Evolutionary conservation across 1,140 invertebrate species (phyloP), one percentile per base, ranked within the genome.

Genomic region (Sinonovacula constricta): DNA sequence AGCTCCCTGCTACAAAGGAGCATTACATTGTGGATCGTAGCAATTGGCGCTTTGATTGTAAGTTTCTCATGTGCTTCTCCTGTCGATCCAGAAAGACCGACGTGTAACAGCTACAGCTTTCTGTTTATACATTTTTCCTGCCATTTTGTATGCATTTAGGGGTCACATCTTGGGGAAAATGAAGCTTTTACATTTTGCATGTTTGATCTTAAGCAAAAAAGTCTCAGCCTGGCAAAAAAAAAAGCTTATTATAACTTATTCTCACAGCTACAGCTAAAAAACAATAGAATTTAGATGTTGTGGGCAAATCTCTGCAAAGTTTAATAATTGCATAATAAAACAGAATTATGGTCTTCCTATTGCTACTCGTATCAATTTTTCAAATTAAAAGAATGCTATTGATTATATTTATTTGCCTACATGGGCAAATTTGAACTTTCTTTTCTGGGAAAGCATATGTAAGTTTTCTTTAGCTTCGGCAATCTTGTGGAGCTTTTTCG

Each of bases 21-120:
- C 81, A 92, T 86, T 88, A 93, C 68, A 92, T 93, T 87, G 90
- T 94, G 80, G 92, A 93, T 53, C 87, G 92, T 51, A 85, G 87
- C 33, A 91, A 92, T 66, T 94, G 93, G 93, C 93, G 91, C 81
- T 93, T 92, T 88, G 93, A 94, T 85, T 92, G 93, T 93, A 89
- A 93, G 92, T 89, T 85, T 69, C 83, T 86, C 53, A 84, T 88
- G 85, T 88, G 87, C 66, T 88, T 88, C 76, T 85, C 83, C 28
- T 87, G 87, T 76, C 85, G 85, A 54, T 85, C 84, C 18, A 49
- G 82, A 60, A 83, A 83, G 76, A 86, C 87, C 3, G 84, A 88
- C 31, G 81, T 87, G 34, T 88, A 80, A 80, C 7, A 49, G 51
- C 56, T 24, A 26, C 12, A 45, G 18, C 39, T 66, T 22, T 53